Percentiles rank a stretch among this genome's conserved stretches.
phyloP scores from a whole-genome alignment of 2,888 invertebrate genomes.

The Lochmaea capreae region DNA sequence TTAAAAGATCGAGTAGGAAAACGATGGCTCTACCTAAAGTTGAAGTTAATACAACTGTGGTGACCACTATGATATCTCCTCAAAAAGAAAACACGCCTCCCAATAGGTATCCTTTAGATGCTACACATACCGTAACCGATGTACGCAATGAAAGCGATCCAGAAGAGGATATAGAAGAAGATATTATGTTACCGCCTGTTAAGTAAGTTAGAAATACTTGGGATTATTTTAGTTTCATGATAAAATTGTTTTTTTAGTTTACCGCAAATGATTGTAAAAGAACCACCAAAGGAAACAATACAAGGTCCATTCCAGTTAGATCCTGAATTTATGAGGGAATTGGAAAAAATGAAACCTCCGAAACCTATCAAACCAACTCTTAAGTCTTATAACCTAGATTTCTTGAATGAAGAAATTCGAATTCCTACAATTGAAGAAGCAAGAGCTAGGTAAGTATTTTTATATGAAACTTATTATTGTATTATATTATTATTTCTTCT shows the following conservation, averaged over 20 bases:
- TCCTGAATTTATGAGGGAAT: slow-evolving; percentile 75
- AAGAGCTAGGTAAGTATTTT: slow-evolving; percentile 57
- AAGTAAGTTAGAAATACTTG: slow-evolving; percentile 45
- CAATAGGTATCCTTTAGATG: slow-evolving; percentile 34
- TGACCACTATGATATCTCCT: slow-evolving; percentile 37
- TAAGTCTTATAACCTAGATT: slow-evolving; percentile 62
- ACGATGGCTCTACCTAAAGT: slow-evolving; percentile 62
- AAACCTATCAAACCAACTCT: slow-evolving; percentile 52
- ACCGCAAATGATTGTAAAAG: slow-evolving; percentile 65
- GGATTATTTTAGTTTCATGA: too few species aligned
- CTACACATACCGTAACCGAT: slow-evolving; percentile 25
- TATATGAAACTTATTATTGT: neutral
- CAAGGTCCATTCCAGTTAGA: slow-evolving; percentile 84
- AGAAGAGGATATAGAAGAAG: slow-evolving; percentile 58
- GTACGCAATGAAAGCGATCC: slow-evolving; percentile 57
- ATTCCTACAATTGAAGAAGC: slow-evolving; percentile 59
- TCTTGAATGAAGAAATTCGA: slow-evolving; percentile 61
- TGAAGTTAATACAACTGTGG: slow-evolving; percentile 41
- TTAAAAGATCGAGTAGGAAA: slow-evolving; percentile 87
- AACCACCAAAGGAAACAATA: slow-evolving; percentile 64
- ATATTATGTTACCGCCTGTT: slow-evolving; percentile 52
- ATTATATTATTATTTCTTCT: slow-evolving; percentile 15
- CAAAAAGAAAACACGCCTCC: slow-evolving; percentile 46
- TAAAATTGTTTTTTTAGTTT: slow-evolving; percentile 45
- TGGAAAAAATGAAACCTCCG: slow-evolving; percentile 67